Percentiles rank a stretch among this genome's conserved stretches.
These are phyloP conservation scores for Salmo trutta DNA, from an alignment of 2,797 vertebrate genomes.

Conservation along the genomic window DNA sequence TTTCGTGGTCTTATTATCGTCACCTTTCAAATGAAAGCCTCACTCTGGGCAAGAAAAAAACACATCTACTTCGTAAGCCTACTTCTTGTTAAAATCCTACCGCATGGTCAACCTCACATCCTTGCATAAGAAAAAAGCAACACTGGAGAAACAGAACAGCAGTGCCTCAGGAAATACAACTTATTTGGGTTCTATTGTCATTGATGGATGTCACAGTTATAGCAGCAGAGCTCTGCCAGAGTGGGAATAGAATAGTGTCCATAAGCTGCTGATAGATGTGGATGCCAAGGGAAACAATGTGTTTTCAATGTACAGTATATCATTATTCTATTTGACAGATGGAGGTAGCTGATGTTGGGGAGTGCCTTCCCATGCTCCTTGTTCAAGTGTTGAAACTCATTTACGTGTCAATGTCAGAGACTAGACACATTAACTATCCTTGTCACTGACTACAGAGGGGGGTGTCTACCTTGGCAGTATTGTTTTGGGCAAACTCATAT, in stretches of 20 bases:
- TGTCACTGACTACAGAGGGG: constrained; percentile 22
- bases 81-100: too few species aligned
- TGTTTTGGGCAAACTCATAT: background rate
- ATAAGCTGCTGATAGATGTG: constrained; percentile 74
- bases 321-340: constrained; percentile 70
- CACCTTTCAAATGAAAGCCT: too few species aligned
- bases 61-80: too few species aligned
- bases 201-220: constrained; percentile 64
- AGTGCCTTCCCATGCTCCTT: constrained; percentile 51
- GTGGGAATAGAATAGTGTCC: constrained; percentile 38
- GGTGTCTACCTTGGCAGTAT: background rate
- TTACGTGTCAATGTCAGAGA: constrained; percentile 37
- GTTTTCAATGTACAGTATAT: constrained; percentile 63
- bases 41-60: too few species aligned
- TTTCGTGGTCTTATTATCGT: too few species aligned
- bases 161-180: constrained; percentile 53
- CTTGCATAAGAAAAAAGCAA: background rate
- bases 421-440: constrained; percentile 21
- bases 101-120: background rate
- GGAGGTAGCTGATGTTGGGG: constrained; percentile 49
- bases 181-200: constrained; percentile 51
- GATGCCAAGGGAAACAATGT: constrained; percentile 64
- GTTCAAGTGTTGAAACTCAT: constrained; percentile 42
- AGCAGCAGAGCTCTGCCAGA: constrained; percentile 42
- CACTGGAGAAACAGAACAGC: constrained; percentile 36